Evolutionary conservation across 2,113 vertebrate species (phyloP).

Genomic region (Pagrus major): DNA sequence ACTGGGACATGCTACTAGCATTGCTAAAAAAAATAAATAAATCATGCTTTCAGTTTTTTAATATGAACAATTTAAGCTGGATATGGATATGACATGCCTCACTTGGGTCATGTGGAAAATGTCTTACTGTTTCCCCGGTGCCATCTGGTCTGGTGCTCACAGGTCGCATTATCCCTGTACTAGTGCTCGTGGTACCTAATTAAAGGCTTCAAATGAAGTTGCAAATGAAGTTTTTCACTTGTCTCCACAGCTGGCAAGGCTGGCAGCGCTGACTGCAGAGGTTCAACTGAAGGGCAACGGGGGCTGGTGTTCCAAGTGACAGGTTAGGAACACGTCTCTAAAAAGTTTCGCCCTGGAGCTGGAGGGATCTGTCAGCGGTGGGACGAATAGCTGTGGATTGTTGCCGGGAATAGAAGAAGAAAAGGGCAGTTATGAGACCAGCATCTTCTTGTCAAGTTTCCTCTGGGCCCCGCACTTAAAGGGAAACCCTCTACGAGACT

Average conservation of each 20-base stretch:
- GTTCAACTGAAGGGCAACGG: constrained; percentile 73
- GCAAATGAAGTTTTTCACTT: constrained; percentile 90
- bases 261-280: constrained; percentile 78
- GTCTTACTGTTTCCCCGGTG: constrained; percentile 46
- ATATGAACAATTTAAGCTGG: constrained; percentile 9
- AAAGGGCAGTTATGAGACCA: background rate
- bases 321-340: constrained; percentile 10
- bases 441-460: background rate
- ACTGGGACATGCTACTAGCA: background rate
- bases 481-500: background rate
- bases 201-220: constrained; percentile 94
- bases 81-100: constrained; percentile 21
- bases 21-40: background rate
- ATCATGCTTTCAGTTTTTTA: background rate
- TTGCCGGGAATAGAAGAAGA: background rate
- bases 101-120: constrained; percentile 45
- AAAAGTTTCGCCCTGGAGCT: constrained; percentile 5
- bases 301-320: constrained; percentile 38
- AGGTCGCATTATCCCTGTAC: constrained; percentile 86
- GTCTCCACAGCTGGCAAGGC: constrained; percentile 92
- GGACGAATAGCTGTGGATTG: background rate
- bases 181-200: constrained; percentile 94
- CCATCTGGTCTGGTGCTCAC: constrained; percentile 84
- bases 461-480: background rate
- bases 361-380: background rate